Percentiles rank a stretch among this genome's conserved stretches.
These are phyloP conservation scores for Macrophya alboannulata DNA, from an alignment of 2,888 invertebrate species.

Conservation along the genomic window DNA sequence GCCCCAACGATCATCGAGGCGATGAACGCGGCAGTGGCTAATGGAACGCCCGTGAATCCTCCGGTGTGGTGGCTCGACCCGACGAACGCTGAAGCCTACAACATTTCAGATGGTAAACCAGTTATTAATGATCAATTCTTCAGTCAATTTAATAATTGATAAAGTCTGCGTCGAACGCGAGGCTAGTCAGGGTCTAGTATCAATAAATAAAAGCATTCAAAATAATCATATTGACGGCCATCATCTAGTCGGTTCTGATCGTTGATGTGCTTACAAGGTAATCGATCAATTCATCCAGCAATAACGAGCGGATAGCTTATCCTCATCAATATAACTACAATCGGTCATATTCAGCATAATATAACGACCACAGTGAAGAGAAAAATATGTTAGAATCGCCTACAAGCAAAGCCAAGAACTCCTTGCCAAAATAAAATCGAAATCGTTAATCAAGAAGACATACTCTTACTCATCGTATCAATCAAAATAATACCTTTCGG, in stretches of 20 bases:
- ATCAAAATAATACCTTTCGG: no score
- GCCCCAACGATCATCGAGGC: constrained; percentile 84
- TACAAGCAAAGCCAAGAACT: neutral
- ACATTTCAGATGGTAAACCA: constrained; percentile 54
- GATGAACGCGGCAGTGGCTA: constrained; percentile 82
- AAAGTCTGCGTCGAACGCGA: neutral
- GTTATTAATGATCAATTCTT: neutral
- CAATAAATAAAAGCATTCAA: neutral
- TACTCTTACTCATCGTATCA: neutral
- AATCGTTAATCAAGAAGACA: neutral
- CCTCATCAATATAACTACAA: neutral
- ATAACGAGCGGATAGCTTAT: neutral
- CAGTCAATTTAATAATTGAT: neutral
- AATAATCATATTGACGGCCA: no score
- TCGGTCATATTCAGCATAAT: neutral
- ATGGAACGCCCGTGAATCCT: constrained; percentile 87
- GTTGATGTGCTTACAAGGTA: no score
- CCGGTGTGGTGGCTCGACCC: constrained; percentile 93
- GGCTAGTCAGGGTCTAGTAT: neutral
- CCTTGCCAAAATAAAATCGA: no score
- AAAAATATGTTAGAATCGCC: neutral
- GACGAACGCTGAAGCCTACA: constrained; percentile 77
- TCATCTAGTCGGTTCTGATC: neutral
- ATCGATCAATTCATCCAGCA: neutral
- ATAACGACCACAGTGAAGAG: neutral